phyloP scores from a whole-genome alignment of 2,888 invertebrate genomes.

The Drosophila kanekoi region DNA sequence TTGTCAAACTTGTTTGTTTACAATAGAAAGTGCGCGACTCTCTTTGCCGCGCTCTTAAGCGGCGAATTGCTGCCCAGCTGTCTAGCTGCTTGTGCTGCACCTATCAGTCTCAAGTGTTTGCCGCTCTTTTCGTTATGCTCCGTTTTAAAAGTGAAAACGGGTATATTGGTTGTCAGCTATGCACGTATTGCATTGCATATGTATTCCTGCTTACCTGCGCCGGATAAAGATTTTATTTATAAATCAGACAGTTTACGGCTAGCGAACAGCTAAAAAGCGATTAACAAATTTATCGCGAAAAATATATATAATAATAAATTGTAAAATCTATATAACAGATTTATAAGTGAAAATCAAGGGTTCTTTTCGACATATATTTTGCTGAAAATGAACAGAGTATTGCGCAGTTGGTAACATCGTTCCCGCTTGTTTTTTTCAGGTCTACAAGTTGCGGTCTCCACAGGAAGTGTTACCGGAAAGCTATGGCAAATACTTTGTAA shows the following conservation, averaged over 20 bases:
- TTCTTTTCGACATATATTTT: no score
- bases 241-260: no score
- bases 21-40: slow-evolving; percentile 41
- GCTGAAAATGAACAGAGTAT: no score
- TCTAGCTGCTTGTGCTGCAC: slow-evolving; percentile 13
- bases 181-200: no score
- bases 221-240: no score
- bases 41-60: slow-evolving; percentile 52
- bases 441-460: slow-evolving; percentile 61
- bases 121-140: slow-evolving; percentile 12
- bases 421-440: slow-evolving; percentile 28
- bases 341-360: no score
- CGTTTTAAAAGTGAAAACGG: not conserved
- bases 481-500: slow-evolving; percentile 89
- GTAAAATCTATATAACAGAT: no score
- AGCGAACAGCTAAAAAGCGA: no score
- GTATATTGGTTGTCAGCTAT: not conserved
- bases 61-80: slow-evolving; percentile 49
- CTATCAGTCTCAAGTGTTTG: slow-evolving; percentile 11
- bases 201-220: no score
- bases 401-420: no score
- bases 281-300: no score
- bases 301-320: no score
- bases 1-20: slow-evolving; percentile 71
- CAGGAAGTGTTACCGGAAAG: slow-evolving; percentile 63